These are phyloP conservation scores for Sisyra nigra DNA, from an alignment of 2,888 invertebrate genomes.

Conservation along the genomic window DNA sequence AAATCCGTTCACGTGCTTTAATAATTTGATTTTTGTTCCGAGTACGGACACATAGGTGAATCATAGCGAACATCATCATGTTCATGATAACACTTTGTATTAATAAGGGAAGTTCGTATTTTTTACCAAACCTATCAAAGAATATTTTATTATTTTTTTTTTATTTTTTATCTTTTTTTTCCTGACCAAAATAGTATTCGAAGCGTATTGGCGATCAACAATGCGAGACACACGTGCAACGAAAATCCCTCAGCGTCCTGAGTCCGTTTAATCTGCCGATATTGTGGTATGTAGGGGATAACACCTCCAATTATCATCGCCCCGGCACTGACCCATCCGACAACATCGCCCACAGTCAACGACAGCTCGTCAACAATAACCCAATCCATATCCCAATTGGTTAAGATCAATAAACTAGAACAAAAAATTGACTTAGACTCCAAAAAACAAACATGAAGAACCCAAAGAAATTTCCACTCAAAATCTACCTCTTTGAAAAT, in stretches of 20 bases:
- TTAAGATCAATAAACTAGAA: too few relatives aligned
- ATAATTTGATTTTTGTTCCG: constrained; percentile 66
- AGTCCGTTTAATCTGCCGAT: constrained; percentile 76
- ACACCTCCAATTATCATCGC: constrained; percentile 94
- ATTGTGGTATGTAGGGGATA: constrained; percentile 92
- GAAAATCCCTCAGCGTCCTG: constrained; percentile 97
- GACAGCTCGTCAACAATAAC: constrained; percentile 60
- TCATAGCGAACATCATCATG: constrained; percentile 87
- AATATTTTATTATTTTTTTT: neutral
- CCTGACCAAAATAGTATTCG: constrained; percentile 95
- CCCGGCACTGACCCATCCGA: constrained; percentile 64
- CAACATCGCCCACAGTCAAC: constrained; percentile 55
- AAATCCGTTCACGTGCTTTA: constrained; percentile 59
- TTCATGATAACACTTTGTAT: constrained; percentile 97
- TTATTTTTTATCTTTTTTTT: too few relatives aligned
- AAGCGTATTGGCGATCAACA: constrained; percentile 89
- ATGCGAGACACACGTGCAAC: constrained; percentile 85
- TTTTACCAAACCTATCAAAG: constrained; percentile 83
- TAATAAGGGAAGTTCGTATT: constrained; percentile 87
- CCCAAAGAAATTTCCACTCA: too few relatives aligned
- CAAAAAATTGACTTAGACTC: too few relatives aligned
- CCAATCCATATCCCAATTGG: constrained; percentile 46
- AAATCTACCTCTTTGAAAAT: too few relatives aligned
- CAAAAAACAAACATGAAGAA: too few relatives aligned
- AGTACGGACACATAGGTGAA: constrained; percentile 80